Evolutionary conservation across 2,797 vertebrate species (phyloP), one percentile per base, ranked within the genome.

Genomic region (Amblyraja radiata): DNA sequence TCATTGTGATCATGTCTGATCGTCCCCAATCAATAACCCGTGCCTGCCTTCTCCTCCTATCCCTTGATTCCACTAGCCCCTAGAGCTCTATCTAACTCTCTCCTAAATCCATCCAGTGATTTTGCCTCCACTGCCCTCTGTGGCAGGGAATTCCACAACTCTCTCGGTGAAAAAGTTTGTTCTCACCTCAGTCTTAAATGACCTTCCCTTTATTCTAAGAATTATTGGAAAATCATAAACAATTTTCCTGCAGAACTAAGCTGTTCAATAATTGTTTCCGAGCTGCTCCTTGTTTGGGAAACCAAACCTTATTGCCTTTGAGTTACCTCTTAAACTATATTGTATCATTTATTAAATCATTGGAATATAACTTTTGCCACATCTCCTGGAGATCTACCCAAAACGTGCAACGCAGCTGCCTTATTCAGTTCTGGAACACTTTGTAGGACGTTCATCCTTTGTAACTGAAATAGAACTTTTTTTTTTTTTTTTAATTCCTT

Each of bases 271-370:
- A 86, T 28, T n/a, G 28, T 84, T 58, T 58, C 9, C 0, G 1
- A 4, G 76, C 25, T n/a, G 2, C 2, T 11, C 36, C n/a, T 84
- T 61, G 28, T 3, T 6, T n/a, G 28, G 63, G 83, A 63, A 86
- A n/a, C 11, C 11, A 2, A 61, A 63, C 10, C 1, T 32, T n/a
- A 63, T 16, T 86, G 13, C 13, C 28, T 13, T 63, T 1, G 54
- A 14, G 13, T n/a, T 23, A n/a, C 28, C 58, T 28, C 28, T 61
- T 1, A 63, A 73, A 6, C 25, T 2, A 54, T 83, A 10, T 14
- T 23, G 54, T 61, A 10, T 86, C 58, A 63, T n/a, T 86, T 63
- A 25, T 88, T 88, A n/a, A 88, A 88, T 68, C 16, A 88, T 88
- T 88, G 21, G 63, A 21, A 16, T 36, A 18, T 65, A 88, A 68